These are phyloP conservation scores for Athalia cordata DNA, from an alignment of 2,888 invertebrate genomes.

Conservation along the genomic window DNA sequence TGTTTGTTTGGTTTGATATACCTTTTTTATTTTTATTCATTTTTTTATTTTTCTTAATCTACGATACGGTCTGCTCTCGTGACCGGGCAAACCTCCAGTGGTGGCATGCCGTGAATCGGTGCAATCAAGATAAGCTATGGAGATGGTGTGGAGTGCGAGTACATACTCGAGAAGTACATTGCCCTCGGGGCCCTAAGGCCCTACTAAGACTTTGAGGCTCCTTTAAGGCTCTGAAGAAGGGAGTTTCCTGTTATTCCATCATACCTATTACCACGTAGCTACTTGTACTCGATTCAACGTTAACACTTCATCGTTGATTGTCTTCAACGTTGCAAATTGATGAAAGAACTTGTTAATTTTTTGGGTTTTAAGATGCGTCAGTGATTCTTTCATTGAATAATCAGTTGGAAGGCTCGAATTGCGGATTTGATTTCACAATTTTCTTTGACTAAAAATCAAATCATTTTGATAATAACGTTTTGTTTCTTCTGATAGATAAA, in stretches of 20 bases:
- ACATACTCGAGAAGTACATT: conserved; percentile 38
- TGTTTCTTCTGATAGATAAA: too few relatives aligned
- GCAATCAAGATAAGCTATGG: conserved; percentile 41
- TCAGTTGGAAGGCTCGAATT: too few relatives aligned
- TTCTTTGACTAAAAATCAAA: too few relatives aligned
- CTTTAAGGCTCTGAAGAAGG: conserved; percentile 27
- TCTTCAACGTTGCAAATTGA: background rate
- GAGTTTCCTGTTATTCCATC: conserved; percentile 39
- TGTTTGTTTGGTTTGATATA: too few relatives aligned
- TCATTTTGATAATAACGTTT: too few relatives aligned
- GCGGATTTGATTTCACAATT: too few relatives aligned
- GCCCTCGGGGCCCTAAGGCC: conserved; percentile 35
- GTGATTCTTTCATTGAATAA: too few relatives aligned
- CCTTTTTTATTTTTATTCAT: background rate
- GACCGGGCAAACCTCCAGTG: conserved; percentile 25
- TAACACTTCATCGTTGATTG: conserved; percentile 27
- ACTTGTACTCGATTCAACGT: conserved; percentile 37
- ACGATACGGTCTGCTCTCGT: conserved; percentile 16
- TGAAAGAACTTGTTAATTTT: too few relatives aligned
- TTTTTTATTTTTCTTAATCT: background rate
- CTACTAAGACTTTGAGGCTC: conserved; percentile 11
- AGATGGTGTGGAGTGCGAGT: conserved; percentile 35
- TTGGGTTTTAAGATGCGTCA: too few relatives aligned
- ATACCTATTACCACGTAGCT: background rate
- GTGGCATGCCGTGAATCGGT: conserved; percentile 35